Percentiles rank a stretch among this genome's conserved stretches.
These are phyloP conservation scores for Theonella swinhoei DNA, from an alignment of 37 sponge, comb jelly and placozoan genomes.

Conservation along the genomic window DNA sequence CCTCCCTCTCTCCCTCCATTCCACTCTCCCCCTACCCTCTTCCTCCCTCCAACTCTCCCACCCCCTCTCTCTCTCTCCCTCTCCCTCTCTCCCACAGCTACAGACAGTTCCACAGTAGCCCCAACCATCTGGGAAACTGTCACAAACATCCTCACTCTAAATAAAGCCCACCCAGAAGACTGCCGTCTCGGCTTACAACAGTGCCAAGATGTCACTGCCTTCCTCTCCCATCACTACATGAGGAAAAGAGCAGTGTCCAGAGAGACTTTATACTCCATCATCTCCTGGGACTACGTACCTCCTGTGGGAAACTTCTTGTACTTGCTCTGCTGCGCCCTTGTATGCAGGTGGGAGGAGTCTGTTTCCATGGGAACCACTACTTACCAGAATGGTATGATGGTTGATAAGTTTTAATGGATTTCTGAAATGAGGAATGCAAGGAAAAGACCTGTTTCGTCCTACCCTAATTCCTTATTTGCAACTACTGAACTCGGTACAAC, in stretches of 20 bases:
- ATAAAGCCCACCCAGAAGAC: not conserved
- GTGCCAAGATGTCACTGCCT: constrained; percentile 28
- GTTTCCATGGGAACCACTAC: constrained; percentile 13
- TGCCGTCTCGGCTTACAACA: constrained; percentile 35
- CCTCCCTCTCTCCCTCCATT: not conserved
- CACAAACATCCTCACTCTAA: not conserved
- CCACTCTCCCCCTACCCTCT: not conserved
- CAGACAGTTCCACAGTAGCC: constrained; percentile 18
- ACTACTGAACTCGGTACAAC: too few species aligned
- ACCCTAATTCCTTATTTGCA: too few species aligned
- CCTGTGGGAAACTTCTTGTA: constrained; percentile 20
- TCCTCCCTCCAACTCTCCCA: not conserved
- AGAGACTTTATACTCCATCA: constrained; percentile 17
- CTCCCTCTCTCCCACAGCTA: constrained; percentile 5
- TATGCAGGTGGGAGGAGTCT: constrained; percentile 30
- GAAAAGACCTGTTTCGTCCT: too few species aligned
- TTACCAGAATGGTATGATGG: too few species aligned
- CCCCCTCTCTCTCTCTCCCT: not conserved
- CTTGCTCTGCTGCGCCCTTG: constrained; percentile 23
- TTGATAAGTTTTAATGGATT: too few species aligned
- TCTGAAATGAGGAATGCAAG: too few species aligned
- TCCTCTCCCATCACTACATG: constrained; percentile 35
- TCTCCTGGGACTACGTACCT: constrained; percentile 33
- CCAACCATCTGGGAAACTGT: constrained; percentile 38
- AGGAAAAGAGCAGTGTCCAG: not conserved